phyloP scores from a whole-genome alignment of 2,797 vertebrate species.

The Clarias platycephalus region DNA sequence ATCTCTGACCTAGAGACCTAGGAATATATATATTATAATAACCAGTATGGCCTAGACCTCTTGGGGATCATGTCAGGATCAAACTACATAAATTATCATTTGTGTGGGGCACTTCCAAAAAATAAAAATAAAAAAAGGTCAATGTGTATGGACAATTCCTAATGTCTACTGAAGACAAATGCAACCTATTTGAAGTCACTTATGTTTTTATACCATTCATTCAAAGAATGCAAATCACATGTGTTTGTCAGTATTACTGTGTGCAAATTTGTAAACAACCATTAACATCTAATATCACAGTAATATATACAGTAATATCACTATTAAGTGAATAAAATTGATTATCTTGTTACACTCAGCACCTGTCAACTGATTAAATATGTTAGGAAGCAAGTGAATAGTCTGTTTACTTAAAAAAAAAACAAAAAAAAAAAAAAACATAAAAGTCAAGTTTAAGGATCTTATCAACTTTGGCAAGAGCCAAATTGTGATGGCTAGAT shows the following conservation, averaged over 20 bases:
- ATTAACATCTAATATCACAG: no score
- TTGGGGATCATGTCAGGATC: not conserved
- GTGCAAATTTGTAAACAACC: not conserved
- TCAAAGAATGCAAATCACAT: not conserved
- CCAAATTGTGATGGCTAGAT: no score
- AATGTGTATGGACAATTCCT: not conserved
- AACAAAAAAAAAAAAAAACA: no score
- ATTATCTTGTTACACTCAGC: no score
- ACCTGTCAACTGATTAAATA: no score
- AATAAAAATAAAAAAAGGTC: not conserved
- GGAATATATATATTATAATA: not conserved
- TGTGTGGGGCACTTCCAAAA: not conserved
- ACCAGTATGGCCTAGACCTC: not conserved
- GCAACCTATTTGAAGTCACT: not conserved
- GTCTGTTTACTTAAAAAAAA: no score
- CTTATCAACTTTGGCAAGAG: no score
- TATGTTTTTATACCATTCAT: not conserved
- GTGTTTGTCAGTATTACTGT: not conserved
- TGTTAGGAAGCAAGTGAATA: no score
- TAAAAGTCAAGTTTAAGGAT: no score
- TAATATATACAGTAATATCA: no score
- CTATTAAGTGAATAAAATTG: no score
- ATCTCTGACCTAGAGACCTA: constrained; percentile 1
- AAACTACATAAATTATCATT: not conserved
- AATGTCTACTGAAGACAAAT: no score